These are phyloP conservation scores for Sericinus montela DNA, from an alignment of 2,888 invertebrate species.

Conservation along the genomic window DNA sequence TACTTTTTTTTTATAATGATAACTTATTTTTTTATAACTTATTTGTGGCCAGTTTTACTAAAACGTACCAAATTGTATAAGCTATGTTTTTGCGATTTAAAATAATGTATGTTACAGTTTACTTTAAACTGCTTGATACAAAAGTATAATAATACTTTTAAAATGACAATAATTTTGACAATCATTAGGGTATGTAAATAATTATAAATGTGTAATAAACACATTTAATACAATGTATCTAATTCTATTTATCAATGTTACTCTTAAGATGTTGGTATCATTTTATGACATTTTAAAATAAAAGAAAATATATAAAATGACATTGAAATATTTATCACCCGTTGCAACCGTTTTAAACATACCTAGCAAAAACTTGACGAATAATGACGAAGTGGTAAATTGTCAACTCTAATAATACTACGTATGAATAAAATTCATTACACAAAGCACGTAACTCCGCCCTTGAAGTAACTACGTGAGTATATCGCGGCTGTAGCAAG, in stretches of 20 bases:
- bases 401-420: too few species aligned
- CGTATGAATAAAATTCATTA: not conserved
- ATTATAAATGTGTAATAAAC: conserved; percentile 45
- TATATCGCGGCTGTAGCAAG: conserved; percentile 44
- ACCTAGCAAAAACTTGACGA: too few species aligned
- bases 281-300: conserved; percentile 77
- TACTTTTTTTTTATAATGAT: too few species aligned
- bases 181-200: conserved; percentile 55
- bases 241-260: conserved; percentile 73
- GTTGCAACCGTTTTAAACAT: not conserved
- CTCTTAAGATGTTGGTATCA: conserved; percentile 76
- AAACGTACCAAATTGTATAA: too few species aligned
- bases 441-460: not conserved
- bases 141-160: too few species aligned
- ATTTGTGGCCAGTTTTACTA: too few species aligned
- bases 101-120: too few species aligned
- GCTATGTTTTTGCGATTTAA: too few species aligned
- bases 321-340: not conserved
- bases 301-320: conserved; percentile 56
- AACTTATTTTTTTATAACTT: too few species aligned
- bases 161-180: conserved; percentile 66
- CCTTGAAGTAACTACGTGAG: not conserved
- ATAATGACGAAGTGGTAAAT: too few species aligned
- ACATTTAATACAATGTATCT: conserved; percentile 47
- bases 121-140: too few species aligned